A percentile compares a stretch with the other conserved stretches of the same genome.
Conservation (phyloP, 2,113 vertebrate species). For the Paramormyrops kingsleyae region DNA sequence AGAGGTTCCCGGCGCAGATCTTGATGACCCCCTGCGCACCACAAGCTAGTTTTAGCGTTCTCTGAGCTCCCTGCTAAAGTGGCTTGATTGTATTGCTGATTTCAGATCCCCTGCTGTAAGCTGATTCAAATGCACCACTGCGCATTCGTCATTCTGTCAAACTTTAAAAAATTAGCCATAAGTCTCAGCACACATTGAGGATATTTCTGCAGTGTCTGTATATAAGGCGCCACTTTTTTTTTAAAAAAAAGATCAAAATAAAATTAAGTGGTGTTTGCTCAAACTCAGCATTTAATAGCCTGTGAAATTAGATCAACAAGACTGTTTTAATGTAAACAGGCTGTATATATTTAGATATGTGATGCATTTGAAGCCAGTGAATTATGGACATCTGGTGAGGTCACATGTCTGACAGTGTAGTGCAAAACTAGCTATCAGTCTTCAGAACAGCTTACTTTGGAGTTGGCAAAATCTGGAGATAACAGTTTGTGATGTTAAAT, state of each 20-base stretch:
- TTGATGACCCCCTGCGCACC: background rate
- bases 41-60: background rate
- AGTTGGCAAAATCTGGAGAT: background rate
- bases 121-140: background rate
- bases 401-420: background rate
- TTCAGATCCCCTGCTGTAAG: background rate
- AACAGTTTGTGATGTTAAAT: background rate
- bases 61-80: background rate
- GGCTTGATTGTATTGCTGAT: slow-evolving; percentile 1
- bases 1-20: background rate
- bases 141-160: background rate
- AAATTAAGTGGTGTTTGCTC: background rate
- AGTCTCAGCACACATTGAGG: background rate
- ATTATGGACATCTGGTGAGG: background rate
- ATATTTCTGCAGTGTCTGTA: background rate
- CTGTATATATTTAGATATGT: background rate
- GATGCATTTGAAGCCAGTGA: background rate
- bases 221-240: background rate
- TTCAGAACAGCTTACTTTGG: background rate
- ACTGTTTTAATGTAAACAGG: background rate
- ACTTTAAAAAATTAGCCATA: background rate
- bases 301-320: background rate
- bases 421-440: background rate
- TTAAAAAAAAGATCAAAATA: background rate
- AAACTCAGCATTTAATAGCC: background rate